Evolutionary conservation across 1,140 invertebrate genomes (phyloP).

Genomic region (Camponotus pennsylvanicus): DNA sequence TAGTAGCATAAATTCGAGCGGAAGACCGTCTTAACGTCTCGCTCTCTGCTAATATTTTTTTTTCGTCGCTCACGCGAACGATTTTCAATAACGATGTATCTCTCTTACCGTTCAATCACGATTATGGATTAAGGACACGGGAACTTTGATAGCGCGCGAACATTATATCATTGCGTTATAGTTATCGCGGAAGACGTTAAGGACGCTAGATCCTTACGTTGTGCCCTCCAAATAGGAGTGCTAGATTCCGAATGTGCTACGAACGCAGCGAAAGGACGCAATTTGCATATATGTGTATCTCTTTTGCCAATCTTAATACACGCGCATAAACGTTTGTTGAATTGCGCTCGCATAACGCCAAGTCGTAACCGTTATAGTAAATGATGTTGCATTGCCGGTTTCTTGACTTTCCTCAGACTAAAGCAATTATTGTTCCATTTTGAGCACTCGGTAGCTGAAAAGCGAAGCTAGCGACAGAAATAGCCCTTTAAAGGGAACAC

Average conservation of each 20-base stretch:
- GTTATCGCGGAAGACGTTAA: background rate
- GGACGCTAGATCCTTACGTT: background rate
- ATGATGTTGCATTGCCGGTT: constrained; percentile 10
- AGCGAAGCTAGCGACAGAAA: background rate
- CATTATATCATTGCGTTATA: background rate
- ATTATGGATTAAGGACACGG: background rate
- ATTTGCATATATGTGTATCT: background rate
- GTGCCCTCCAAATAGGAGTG: too few species aligned
- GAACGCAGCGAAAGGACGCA: background rate
- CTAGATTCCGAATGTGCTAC: background rate
- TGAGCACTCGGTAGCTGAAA: background rate
- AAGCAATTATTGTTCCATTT: constrained; percentile 19
- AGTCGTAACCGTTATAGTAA: constrained; percentile 12
- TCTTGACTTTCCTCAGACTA: background rate
- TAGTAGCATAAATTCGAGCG: constrained; percentile 25
- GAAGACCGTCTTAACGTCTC: constrained; percentile 7
- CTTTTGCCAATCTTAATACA: constrained; percentile 7
- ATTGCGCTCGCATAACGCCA: background rate
- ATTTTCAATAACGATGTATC: background rate
- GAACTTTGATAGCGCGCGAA: background rate
- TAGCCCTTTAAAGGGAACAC: background rate
- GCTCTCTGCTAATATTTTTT: background rate
- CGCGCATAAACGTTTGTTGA: constrained; percentile 17
- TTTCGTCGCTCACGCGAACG: background rate
- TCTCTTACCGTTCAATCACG: background rate